Evolutionary conservation across 2,888 invertebrate genomes (phyloP), one percentile per base, ranked within the genome.

Genomic region (Gasteruption jaculator): DNA sequence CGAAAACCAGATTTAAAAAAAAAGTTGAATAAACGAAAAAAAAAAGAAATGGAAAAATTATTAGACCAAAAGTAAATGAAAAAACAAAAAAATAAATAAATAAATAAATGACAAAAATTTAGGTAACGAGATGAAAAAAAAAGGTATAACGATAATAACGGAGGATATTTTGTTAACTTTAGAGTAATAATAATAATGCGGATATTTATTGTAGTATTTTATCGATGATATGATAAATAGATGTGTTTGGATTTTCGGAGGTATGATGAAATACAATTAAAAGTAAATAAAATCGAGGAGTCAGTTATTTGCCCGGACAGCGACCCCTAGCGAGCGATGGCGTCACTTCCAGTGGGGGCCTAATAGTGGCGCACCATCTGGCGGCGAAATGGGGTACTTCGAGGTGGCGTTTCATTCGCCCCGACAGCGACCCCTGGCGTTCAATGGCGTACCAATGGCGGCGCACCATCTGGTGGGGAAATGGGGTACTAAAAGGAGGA

Each of bases 221-320:
- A 56, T 56, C 57, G 44, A 58, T 62, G n/a, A 64, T 54, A 48
- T 61, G 51, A 61, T 60, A 59, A 60, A 61, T 61, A 63, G 54
- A 64, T 66, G 67, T 67, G 60, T 65, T 67, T 67, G 60, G 56
- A 60, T 61, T 67, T 63, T 55, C 60, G 60, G 54, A 55, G 40
- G 48, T 45, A 52, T 49, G 46, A 53, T 19, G 26, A 52, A 55
- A 56, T 50, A 55, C 52, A 53, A 42, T 46, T 43, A 41, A n/a
- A n/a, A 36, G 42, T 41, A 45, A 55, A 52, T 44, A 51, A 48
- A 53, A 47, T 31, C 36, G 35, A 29, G 20, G 34, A 47, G 15
- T 29, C 12, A 8, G 5, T 14, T 26, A 27, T 18, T 18, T n/a
- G n/a, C n/a, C n/a, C n/a, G n/a, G n/a, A n/a, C n/a, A n/a, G n/a